Percentiles rank a stretch among this genome's conserved stretches.
Evolutionary conservation across 2,797 vertebrate species (phyloP).

Genomic region (Nyctalus aviator): DNA sequence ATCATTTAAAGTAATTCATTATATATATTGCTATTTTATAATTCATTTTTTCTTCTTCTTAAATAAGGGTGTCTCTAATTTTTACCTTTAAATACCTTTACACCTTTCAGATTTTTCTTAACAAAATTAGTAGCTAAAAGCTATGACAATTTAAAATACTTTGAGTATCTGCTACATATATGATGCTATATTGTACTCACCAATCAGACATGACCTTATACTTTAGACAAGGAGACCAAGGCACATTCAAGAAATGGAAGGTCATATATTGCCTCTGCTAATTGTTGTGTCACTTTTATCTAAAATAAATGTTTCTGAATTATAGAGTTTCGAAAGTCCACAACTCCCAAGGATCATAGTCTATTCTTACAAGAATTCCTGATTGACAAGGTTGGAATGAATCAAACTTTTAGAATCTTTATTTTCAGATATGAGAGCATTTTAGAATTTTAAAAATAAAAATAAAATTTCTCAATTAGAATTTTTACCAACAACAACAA

Average conservation of each 20-base stretch:
- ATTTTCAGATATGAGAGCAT: neutral
- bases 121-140: neutral
- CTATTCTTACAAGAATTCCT: neutral
- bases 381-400: neutral
- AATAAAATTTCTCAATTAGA: neutral
- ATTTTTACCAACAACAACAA: conserved; percentile 22
- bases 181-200: neutral
- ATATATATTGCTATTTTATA: neutral
- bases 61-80: neutral
- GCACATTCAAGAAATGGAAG: neutral
- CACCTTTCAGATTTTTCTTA: neutral
- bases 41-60: too few relatives aligned
- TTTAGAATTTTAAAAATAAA: conserved; percentile 29
- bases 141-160: neutral
- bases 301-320: neutral
- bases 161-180: neutral
- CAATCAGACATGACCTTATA: neutral
- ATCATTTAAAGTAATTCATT: neutral
- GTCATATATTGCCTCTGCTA: neutral
- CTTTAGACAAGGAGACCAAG: neutral
- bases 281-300: neutral
- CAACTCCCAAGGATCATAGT: neutral
- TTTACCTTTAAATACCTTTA: neutral
- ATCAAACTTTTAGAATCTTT: neutral
- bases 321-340: neutral